Percentiles rank a stretch among this genome's conserved stretches.
These are phyloP conservation scores for Bombus turneri DNA, from an alignment of 1,140 invertebrate species.

Conservation along the genomic window DNA sequence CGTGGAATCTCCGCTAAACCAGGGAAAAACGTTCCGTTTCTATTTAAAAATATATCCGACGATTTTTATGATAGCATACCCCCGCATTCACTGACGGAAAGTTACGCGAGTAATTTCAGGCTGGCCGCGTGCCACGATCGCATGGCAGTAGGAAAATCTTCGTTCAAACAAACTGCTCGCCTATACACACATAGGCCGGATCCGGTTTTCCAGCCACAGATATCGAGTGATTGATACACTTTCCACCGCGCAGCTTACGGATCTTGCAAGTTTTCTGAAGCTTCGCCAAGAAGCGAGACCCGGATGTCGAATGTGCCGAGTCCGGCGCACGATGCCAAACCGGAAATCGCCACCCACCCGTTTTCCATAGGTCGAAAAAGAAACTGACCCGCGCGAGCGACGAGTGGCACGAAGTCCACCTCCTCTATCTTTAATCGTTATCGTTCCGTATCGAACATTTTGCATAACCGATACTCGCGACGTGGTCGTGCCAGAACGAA, in stretches of 20 bases:
- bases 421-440: constrained; percentile 42
- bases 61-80: not conserved
- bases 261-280: constrained; percentile 77
- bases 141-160: constrained; percentile 67
- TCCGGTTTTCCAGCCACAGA: constrained; percentile 58
- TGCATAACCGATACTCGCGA: constrained; percentile 54
- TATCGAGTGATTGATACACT: constrained; percentile 79
- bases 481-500: constrained; percentile 25
- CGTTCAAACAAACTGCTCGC: constrained; percentile 70
- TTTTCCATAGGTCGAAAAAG: constrained; percentile 17
- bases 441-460: constrained; percentile 51
- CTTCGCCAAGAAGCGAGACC: constrained; percentile 70
- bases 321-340: constrained; percentile 70
- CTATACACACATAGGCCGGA: constrained; percentile 47
- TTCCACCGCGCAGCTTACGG: constrained; percentile 72
- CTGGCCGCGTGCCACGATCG: constrained; percentile 74
- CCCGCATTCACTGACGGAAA: not conserved
- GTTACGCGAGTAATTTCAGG: constrained; percentile 21
- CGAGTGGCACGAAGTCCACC: not conserved
- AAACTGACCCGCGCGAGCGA: constrained; percentile 38
- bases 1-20: too few species aligned
- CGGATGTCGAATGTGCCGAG: constrained; percentile 68
- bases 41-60: constrained; percentile 23
- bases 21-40: constrained; percentile 1
- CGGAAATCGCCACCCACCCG: constrained; percentile 72